Percentiles rank a stretch among this genome's conserved stretches.
Evolutionary conservation across 2,888 invertebrate genomes (phyloP).

Genomic region (Drosophila subquinaria): DNA sequence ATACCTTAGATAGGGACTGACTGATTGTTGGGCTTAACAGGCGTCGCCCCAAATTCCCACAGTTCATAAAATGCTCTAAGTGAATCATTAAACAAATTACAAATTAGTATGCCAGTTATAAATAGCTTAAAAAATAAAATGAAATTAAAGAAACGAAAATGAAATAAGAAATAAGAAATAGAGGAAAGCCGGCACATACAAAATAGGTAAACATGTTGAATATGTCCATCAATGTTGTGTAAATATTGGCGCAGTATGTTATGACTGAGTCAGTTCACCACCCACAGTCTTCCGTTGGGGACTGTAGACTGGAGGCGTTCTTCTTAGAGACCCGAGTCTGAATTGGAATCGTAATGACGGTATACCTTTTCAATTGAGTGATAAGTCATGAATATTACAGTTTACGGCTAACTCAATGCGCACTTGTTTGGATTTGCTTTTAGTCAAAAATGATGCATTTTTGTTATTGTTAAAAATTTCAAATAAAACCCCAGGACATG

Average conservation of each 20-base stretch:
- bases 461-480: constrained; percentile 17
- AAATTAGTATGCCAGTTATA: constrained; percentile 78
- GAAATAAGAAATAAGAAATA: constrained; percentile 30
- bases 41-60: constrained; percentile 58
- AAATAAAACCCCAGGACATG: constrained; percentile 13
- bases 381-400: constrained; percentile 42
- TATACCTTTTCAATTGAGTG: constrained; percentile 22
- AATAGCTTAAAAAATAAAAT: constrained; percentile 58
- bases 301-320: constrained; percentile 23
- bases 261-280: constrained; percentile 37
- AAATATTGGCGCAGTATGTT: constrained; percentile 71
- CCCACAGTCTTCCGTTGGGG: constrained; percentile 44
- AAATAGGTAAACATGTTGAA: constrained; percentile 69
- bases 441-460: constrained; percentile 21
- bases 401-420: constrained; percentile 32
- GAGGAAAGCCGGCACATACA: constrained; percentile 34
- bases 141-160: constrained; percentile 33
- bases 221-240: constrained; percentile 73
- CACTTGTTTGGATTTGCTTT: constrained; percentile 22
- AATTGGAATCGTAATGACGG: not conserved
- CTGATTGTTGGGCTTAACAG: constrained; percentile 23
- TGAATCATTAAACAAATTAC: constrained; percentile 80
- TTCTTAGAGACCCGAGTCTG: not conserved
- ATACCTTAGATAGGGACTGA: constrained; percentile 28
- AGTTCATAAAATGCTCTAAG: constrained; percentile 66